Evolutionary conservation across 2,888 invertebrate genomes (phyloP), one percentile per base, ranked within the genome.

Genomic region (Smittia aterrima): DNA sequence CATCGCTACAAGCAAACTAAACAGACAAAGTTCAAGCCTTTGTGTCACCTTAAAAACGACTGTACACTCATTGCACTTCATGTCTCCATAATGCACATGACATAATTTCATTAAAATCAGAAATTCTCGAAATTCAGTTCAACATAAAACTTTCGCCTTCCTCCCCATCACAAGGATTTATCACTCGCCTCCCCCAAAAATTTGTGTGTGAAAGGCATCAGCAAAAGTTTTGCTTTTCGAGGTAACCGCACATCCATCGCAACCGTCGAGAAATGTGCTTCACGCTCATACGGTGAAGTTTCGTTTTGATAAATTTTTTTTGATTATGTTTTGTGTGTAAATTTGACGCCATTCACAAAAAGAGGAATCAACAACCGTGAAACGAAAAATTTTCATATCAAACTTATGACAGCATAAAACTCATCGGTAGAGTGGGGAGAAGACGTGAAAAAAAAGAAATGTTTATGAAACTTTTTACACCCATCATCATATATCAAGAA

Each of bases 331-430:
- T 70, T 20, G 20, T 40, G 38, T 67, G 38, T 20, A 67, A 67
- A 27, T 64, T 64, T 64, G 64, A 64, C 64, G 64, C 64, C 64
- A 64, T 64, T 64, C 64, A 27, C 58, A 18, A 24, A 54, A 54
- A 70, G 24, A 6, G 22, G 38, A 70, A 70, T 70, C 70, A 70
- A 70, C 70, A 70, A 54, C 70, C 70, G 53, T 70, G 54, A 70
- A 70, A 27, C 53, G 47, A 25, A 54, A 66, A 25, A 54, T 70
- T 67, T 54, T 70, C 70, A 54, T 70, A 70, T 70, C 41, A 70
- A 70, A 70, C 53, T 70, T 70, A 54, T 70, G 70, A 70, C 70
- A 70, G 70, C 70, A 54, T 54, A 25, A 70, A 70, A 41, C 25
- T 41, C 27, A 27, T 25, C 13, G 53, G n/a, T 13, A n/a, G 16